Percentiles rank a stretch among this genome's conserved stretches.
phyloP scores from a whole-genome alignment of 92 coral and sea anemone species.

The Phenganax subtilis region DNA sequence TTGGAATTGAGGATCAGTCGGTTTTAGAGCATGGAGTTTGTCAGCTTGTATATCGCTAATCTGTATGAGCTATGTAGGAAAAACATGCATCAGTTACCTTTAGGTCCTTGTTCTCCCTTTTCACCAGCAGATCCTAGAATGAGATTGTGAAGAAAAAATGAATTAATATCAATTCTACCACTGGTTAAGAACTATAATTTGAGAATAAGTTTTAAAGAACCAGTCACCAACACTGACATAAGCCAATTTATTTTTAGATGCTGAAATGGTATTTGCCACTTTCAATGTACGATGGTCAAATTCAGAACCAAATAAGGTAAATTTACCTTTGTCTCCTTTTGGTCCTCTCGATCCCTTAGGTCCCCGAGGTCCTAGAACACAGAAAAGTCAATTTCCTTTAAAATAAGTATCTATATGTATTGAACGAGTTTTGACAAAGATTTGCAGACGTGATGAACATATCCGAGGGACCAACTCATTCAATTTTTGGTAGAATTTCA shows the following conservation, averaged over 20 bases:
- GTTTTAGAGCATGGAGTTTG: too few relatives aligned
- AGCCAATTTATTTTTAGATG: not conserved
- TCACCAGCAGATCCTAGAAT: slow-evolving; percentile 30
- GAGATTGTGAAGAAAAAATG: not conserved
- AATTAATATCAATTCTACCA: too few relatives aligned
- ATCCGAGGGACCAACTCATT: too few relatives aligned
- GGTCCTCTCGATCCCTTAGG: slow-evolving; percentile 29
- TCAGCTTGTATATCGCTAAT: too few relatives aligned
- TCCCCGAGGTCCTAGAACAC: slow-evolving; percentile 8
- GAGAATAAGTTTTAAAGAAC: too few relatives aligned
- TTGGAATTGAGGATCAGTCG: not conserved
- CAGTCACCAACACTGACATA: too few relatives aligned
- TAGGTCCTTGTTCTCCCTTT: slow-evolving; percentile 21
- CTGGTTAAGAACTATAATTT: too few relatives aligned
- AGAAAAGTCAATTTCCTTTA: not conserved
- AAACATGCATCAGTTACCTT: slow-evolving; percentile 9
- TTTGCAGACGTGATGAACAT: too few relatives aligned
- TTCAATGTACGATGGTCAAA: not conserved
- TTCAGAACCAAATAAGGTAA: not conserved
- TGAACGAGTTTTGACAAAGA: not conserved
- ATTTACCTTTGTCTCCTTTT: slow-evolving; percentile 29
- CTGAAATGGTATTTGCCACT: not conserved
- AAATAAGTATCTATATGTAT: not conserved
- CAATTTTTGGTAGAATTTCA: too few relatives aligned
- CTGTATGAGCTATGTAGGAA: too few relatives aligned